Evolutionary conservation across 2,888 invertebrate species (phyloP), one percentile per base, ranked within the genome.

Genomic region (Hirtodrosophila alboralis): DNA sequence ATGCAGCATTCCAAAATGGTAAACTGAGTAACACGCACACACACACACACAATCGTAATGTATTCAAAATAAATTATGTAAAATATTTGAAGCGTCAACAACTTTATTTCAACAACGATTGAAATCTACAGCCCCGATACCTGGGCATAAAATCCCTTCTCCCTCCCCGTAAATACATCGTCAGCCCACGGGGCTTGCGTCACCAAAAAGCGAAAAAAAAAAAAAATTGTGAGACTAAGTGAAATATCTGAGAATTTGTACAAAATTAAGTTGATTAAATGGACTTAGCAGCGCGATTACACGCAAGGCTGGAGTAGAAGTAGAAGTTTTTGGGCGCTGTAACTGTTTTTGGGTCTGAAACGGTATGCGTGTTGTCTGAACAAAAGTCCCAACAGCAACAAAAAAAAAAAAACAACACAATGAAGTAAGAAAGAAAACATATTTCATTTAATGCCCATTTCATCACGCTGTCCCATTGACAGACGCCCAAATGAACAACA

Each of bases 231-330:
- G 43, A 48, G 18, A 37, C 41, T 21, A 51, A 59, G 43, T 61
- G 58, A 60, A 77, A 80, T 76, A 64, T 72, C 69, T 76, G 62
- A 57, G 84, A 78, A 85, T 80, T 85, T 80, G 86, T 80, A 80
- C 75, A 63, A 80, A 80, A 80, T 80, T 80, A 80, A 80, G 86
- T 80, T 80, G 79, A 80, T 80, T 80, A 80, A 80, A 80, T 80
- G 84, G 79, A 85, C 79, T 80, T 80, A 80, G 79, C 64, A 69
- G 79, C 51, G 73, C 66, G 86, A 80, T 80, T 80, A 80, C 86
- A 80, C 79, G 79, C 79, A 80, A 80, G 47, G 64, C 79, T 75
- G 73, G 33, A 18, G 5, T 26, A 34, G 31, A 7, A 26, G 12
- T 9, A 10, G 21, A 14, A n/a, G n/a, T n/a, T n/a, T 8, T 36